Evolutionary conservation across 1,140 invertebrate species (phyloP).

Genomic region (Hycleus cichorii): DNA sequence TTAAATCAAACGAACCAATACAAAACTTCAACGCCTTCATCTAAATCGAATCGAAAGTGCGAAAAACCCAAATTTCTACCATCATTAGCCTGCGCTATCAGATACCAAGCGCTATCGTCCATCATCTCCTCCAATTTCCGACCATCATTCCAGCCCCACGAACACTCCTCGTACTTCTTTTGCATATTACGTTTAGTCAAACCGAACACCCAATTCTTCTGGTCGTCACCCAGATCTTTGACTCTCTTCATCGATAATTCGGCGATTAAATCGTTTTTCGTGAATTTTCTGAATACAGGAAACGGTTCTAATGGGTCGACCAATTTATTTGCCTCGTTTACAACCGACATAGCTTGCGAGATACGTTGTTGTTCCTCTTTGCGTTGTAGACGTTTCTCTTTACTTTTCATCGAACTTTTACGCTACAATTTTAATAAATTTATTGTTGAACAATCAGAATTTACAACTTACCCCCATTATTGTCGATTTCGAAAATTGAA

Average conservation of each 20-base stretch:
- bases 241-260: constrained; percentile 33
- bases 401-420: constrained; percentile 34
- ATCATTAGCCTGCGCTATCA: constrained; percentile 50
- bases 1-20: constrained; percentile 58
- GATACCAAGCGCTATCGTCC: constrained; percentile 62
- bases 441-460: not conserved
- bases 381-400: constrained; percentile 40
- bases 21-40: constrained; percentile 65
- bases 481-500: not conserved
- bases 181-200: constrained; percentile 56
- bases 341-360: constrained; percentile 33
- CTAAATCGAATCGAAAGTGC: constrained; percentile 74
- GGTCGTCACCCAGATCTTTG: constrained; percentile 26
- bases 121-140: constrained; percentile 64
- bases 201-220: constrained; percentile 48
- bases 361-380: constrained; percentile 42
- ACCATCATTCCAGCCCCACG: constrained; percentile 66
- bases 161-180: constrained; percentile 56
- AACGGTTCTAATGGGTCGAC: constrained; percentile 41
- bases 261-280: constrained; percentile 39
- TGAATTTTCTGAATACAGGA: constrained; percentile 39
- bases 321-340: constrained; percentile 40
- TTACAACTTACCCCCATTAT: constrained; percentile 6
- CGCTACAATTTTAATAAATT: constrained; percentile 1
- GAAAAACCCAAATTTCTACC: constrained; percentile 48